phyloP scores from a whole-genome alignment of 2,797 vertebrate genomes.

The Brachyalestes nurse region DNA sequence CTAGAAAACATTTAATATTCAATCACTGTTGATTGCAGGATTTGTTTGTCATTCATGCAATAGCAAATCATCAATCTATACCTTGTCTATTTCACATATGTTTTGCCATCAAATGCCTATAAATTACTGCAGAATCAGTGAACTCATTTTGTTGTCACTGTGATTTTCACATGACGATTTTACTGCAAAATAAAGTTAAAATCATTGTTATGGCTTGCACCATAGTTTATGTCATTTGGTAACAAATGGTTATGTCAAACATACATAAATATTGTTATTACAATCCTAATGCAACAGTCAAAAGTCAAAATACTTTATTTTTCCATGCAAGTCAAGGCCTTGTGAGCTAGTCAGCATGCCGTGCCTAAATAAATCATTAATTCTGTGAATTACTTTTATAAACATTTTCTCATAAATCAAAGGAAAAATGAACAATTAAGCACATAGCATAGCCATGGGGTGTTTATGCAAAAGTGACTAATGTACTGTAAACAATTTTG shows the following conservation, averaged over 20 bases:
- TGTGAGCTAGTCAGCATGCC: conserved; percentile 9
- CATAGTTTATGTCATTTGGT: conserved; percentile 29
- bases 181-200: conserved; percentile 13
- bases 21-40: background rate
- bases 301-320: conserved; percentile 7
- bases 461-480: conserved; percentile 49
- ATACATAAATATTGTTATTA: conserved; percentile 34
- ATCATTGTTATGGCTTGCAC: conserved; percentile 9
- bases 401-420: conserved; percentile 49
- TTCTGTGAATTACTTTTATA: conserved; percentile 34
- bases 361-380: conserved; percentile 24
- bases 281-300: conserved; percentile 24
- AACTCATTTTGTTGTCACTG: background rate
- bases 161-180: conserved; percentile 7
- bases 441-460: conserved; percentile 54
- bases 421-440: conserved; percentile 39
- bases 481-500: conserved; percentile 41
- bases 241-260: conserved; percentile 31
- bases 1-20: conserved; percentile 33
- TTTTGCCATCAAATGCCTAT: background rate
- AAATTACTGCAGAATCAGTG: background rate
- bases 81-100: background rate
- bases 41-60: conserved; percentile 21
- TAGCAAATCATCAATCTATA: conserved; percentile 9
- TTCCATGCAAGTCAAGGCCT: background rate